Evolutionary conservation across 2,797 vertebrate genomes (phyloP).

Genomic region (Esox masquinongy): DNA sequence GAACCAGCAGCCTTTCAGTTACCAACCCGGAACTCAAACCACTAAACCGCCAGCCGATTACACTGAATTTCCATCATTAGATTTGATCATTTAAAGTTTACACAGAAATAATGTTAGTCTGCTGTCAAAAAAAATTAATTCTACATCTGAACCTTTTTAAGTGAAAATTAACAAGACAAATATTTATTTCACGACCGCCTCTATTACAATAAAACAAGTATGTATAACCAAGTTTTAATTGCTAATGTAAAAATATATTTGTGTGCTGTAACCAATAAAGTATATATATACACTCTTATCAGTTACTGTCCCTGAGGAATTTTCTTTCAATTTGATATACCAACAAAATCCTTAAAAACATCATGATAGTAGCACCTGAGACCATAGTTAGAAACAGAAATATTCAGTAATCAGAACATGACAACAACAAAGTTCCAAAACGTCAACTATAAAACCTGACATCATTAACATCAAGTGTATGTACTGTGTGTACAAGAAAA

Average conservation of each 20-base stretch:
- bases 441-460: background rate
- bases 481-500: background rate
- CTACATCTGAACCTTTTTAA: background rate
- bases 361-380: background rate
- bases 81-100: background rate
- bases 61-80: background rate
- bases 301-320: background rate
- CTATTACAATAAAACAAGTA: background rate
- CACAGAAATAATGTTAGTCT: background rate
- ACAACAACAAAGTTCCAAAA: background rate
- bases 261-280: background rate
- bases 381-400: background rate
- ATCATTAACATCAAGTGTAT: background rate
- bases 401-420: background rate
- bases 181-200: background rate
- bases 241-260: conserved; percentile 1
- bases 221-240: background rate
- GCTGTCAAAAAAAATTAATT: background rate
- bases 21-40: background rate
- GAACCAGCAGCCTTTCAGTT: too few species aligned
- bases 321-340: background rate
- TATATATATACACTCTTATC: background rate
- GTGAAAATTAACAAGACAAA: background rate
- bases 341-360: background rate
- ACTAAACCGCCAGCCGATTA: background rate